Conservation (phyloP, 2,888 invertebrate genomes). For the Coelopa pilipes region DNA sequence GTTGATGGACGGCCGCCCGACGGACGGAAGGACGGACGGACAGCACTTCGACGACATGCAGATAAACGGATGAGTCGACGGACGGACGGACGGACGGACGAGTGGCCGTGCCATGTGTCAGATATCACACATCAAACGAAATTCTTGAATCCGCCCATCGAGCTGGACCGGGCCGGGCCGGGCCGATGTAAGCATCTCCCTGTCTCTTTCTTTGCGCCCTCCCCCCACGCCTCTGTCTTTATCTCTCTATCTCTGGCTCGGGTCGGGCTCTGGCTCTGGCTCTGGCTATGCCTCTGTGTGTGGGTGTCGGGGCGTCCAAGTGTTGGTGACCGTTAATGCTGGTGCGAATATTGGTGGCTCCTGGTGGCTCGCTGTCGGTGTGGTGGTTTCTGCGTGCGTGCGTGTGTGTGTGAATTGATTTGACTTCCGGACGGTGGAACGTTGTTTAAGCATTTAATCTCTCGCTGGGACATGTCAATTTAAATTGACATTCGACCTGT, state of each 20-base stretch:
- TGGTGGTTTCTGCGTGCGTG: no score
- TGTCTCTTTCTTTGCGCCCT: no score
- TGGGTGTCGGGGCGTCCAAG: not conserved
- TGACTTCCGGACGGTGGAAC: slow-evolving; percentile 16
- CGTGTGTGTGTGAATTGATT: slow-evolving; percentile 25
- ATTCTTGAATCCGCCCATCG: slow-evolving; percentile 19
- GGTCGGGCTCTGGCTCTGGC: no score
- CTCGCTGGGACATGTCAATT: slow-evolving; percentile 35
- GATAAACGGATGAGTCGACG: not conserved
- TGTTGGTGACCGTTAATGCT: not conserved
- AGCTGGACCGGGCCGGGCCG: no score
- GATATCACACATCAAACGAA: slow-evolving; percentile 34
- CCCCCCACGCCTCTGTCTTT: no score
- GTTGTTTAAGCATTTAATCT: slow-evolving; percentile 36
- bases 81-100: not conserved
- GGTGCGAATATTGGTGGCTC: not conserved
- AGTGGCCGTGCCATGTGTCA: slow-evolving; percentile 17
- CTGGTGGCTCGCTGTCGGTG: not conserved
- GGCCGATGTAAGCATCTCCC: not conserved
- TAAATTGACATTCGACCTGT: slow-evolving; percentile 36
- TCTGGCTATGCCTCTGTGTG: not conserved
- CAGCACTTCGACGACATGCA: not conserved
- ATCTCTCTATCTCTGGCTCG: no score
- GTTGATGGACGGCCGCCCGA: not conserved
- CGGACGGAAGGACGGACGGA: slow-evolving; percentile 4